Evolutionary conservation across 2,888 invertebrate species (phyloP).

Genomic region (Conomelus anceps): DNA sequence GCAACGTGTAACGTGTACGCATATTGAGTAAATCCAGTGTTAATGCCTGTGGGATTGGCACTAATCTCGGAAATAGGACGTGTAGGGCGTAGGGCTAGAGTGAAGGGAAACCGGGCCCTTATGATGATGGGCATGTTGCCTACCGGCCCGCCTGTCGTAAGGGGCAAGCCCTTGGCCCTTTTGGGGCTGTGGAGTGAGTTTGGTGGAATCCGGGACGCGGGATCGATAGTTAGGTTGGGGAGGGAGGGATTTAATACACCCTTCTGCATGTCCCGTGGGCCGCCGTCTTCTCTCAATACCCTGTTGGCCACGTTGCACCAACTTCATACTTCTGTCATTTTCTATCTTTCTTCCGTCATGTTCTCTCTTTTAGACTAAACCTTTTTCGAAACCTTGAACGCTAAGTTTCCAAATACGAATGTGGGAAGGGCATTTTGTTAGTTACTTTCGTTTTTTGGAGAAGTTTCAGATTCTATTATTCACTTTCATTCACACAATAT

Average conservation of each 20-base stretch:
- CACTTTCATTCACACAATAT: too few species aligned
- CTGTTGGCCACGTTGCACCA: background rate
- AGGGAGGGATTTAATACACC: background rate
- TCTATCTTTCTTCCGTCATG: background rate
- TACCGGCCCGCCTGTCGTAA: too few species aligned
- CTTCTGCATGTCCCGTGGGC: background rate
- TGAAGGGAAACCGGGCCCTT: background rate
- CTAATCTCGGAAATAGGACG: background rate
- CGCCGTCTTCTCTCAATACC: background rate
- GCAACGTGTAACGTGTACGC: background rate
- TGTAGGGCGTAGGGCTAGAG: too few species aligned
- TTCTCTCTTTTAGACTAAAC: background rate
- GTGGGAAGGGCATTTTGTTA: too few species aligned
- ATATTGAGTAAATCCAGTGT: background rate
- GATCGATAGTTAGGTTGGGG: background rate
- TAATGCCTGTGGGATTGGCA: background rate
- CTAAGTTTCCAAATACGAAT: too few species aligned
- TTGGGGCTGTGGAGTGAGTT: background rate
- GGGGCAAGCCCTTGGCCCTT: background rate
- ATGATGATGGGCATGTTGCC: background rate
- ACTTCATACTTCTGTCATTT: background rate
- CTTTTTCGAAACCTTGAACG: too few species aligned
- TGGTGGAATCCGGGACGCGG: background rate
- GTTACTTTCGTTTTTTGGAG: too few species aligned
- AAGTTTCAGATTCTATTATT: too few species aligned